A percentile compares a stretch with the other conserved stretches of the same genome.
phyloP scores from a whole-genome alignment of 2,113 vertebrate species.

The Ivindomyrus marchei region DNA sequence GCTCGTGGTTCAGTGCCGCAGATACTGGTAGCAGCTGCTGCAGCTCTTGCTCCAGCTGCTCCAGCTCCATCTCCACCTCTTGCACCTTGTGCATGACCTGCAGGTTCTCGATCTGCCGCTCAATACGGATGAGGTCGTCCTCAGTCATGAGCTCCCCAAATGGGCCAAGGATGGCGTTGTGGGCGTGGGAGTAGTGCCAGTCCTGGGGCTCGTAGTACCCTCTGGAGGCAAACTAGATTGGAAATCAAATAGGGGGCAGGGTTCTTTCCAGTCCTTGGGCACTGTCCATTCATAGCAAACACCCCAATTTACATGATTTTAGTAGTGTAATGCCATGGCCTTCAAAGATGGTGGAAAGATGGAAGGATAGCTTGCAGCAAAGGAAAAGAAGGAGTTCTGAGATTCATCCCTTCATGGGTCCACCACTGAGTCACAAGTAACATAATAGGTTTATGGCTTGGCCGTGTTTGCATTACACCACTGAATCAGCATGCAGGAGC shows the following conservation, averaged over 20 bases:
- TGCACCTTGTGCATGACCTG: conserved; percentile 84
- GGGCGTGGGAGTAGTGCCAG: conserved; percentile 69
- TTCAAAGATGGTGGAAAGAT: conserved; percentile 5
- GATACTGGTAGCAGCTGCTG: conserved; percentile 71
- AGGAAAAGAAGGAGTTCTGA: background rate
- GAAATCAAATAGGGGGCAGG: conserved; percentile 60
- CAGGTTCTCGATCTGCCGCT: conserved; percentile 91
- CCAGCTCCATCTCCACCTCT: conserved; percentile 71
- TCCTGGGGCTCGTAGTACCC: conserved; percentile 72
- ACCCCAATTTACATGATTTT: conserved; percentile 69
- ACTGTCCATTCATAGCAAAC: background rate
- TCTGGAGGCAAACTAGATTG: conserved; percentile 75
- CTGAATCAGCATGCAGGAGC: conserved; percentile 73
- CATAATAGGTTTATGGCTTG: background rate
- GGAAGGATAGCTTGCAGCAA: background rate
- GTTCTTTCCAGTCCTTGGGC: conserved; percentile 60
- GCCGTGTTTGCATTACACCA: conserved; percentile 74
- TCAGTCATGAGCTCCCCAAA: conserved; percentile 87
- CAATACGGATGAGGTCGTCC: conserved; percentile 76
- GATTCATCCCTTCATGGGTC: background rate
- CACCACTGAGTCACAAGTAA: background rate
- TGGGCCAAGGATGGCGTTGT: conserved; percentile 75
- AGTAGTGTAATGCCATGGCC: conserved; percentile 81
- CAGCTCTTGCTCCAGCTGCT: conserved; percentile 71
- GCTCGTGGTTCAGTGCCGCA: conserved; percentile 57